Base-by-base conservation (phyloP, 2,888 invertebrate genomes). In the Drosophila algonquin region DNA sequence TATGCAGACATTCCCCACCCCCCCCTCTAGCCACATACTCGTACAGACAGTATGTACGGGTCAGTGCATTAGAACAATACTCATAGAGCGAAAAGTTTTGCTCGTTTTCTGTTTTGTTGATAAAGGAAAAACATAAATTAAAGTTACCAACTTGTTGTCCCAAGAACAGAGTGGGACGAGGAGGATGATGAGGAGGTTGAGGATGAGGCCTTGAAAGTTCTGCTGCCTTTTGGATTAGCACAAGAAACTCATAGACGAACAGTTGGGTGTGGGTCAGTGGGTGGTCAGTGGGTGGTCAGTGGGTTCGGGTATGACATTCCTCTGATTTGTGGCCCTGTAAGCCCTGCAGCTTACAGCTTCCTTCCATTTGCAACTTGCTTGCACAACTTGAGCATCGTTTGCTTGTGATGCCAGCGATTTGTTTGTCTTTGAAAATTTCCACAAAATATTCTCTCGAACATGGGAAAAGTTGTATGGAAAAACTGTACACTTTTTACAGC, bases 31-130 rank as follows among this genome's bases (percentile, higher is more conserved):
- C 6, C 40, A 40, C 40, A 40, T 6, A 40, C 4, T 5, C 14
- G 5, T 5, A 35, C 14, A 40, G 2, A 14, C 2, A 40, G 32
- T 55, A 50, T 67, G 56, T 58, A 56, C 70, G 77, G 76, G 67
- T 82, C 78, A 77, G 75, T 86, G 75, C 77, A 75, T 80, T 88
- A 65, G 69, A 77, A 88, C 81, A 86, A 86, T 63, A 81, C 72
- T 61, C 58, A 14, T n/a, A 7, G 40, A n/a, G n/a, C n/a, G 7
- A 48, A 73, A 63, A 65, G 48, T 46, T 77, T 64, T 21, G 9
- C 55, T 60, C 21, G 47, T 44, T 21, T 59, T 54, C 44, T 47
- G 16, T 44, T 27, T 50, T 48, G 50, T 58, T 64, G 47, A 63
- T 52, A 35, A 60, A 55, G 57, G 47, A 44, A 70, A 70, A 70